These are phyloP conservation scores for Gadopsis marmoratus DNA, from an alignment of 2,797 vertebrate genomes.

Conservation along the genomic window DNA sequence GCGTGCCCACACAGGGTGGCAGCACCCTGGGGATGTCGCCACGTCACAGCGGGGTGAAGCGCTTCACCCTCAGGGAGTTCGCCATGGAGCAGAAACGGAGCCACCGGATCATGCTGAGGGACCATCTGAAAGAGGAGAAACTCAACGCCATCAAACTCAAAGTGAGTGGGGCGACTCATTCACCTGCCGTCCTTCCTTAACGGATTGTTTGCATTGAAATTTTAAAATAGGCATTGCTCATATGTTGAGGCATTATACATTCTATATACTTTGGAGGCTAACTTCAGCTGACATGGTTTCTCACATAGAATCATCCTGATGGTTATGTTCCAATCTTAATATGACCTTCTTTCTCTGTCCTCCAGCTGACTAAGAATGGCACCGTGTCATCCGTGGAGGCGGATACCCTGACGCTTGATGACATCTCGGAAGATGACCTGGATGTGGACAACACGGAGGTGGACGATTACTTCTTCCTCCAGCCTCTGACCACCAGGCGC, in stretches of 20 bases:
- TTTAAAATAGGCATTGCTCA: not conserved
- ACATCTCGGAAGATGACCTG: constrained; percentile 95
- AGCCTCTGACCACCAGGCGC: constrained; percentile 93
- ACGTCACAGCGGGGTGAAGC: constrained; percentile 90
- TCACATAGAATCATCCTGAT: not conserved
- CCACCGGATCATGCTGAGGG: constrained; percentile 91
- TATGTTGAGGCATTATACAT: not conserved
- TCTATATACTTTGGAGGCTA: not conserved
- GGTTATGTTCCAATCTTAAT: not conserved
- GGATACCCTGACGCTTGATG: constrained; percentile 90
- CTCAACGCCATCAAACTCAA: constrained; percentile 92
- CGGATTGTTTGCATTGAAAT: not conserved
- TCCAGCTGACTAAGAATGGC: constrained; percentile 93
- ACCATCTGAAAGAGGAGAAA: constrained; percentile 95
- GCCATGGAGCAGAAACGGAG: constrained; percentile 92
- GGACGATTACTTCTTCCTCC: constrained; percentile 96
- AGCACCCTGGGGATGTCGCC: constrained; percentile 95
- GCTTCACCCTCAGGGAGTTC: constrained; percentile 93
- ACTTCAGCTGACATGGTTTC: not conserved
- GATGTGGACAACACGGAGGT: constrained; percentile 96
- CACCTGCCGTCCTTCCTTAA: not conserved
- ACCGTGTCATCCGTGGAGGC: constrained; percentile 92
- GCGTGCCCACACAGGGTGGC: constrained; percentile 94
- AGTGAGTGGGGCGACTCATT: constrained; percentile 77
- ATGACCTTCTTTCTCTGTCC: not conserved